These are phyloP conservation scores for Puntigrus tetrazona DNA, from an alignment of 2,113 vertebrate species.

Conservation along the genomic window DNA sequence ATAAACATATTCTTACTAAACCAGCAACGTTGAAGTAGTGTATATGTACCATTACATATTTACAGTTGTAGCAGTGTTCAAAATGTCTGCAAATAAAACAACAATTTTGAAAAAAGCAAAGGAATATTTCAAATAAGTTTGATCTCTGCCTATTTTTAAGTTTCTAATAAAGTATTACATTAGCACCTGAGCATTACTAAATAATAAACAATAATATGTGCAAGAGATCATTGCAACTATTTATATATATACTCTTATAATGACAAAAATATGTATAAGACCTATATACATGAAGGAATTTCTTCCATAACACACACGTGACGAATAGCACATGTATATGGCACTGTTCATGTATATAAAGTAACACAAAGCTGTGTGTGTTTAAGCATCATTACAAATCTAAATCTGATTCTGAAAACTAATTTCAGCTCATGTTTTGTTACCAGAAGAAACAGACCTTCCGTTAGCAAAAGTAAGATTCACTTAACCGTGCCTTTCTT, in stretches of 20 bases:
- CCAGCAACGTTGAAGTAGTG: neutral
- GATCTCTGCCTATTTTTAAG: neutral
- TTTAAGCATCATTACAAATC: neutral
- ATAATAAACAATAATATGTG: slow-evolving; percentile 16
- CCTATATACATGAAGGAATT: slow-evolving; percentile 1
- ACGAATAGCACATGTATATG: neutral
- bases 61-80: neutral
- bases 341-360: neutral
- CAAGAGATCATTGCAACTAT: neutral
- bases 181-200: neutral
- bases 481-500: neutral
- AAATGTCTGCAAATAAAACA: neutral
- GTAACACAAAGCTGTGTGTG: neutral
- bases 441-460: neutral
- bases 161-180: neutral
- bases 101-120: neutral
- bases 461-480: neutral
- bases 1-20: neutral
- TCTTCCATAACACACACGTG: neutral
- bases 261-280: neutral
- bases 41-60: neutral
- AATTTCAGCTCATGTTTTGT: neutral
- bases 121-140: neutral
- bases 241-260: neutral
- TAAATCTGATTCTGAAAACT: neutral